Evolutionary conservation across 2,797 vertebrate species (phyloP).

Genomic region (Danionella dracula): DNA sequence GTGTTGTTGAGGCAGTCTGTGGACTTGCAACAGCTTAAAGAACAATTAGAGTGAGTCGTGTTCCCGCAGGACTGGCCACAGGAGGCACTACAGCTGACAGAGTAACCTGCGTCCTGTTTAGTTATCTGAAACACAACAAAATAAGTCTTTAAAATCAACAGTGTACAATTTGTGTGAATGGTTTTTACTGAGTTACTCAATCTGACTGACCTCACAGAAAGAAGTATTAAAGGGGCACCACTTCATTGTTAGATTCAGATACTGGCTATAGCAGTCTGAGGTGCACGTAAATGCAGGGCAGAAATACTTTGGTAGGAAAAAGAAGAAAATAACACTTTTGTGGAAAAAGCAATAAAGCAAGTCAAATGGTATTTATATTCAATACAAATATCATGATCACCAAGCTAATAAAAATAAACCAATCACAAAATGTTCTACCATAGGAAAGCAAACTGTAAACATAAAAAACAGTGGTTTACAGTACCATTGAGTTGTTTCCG

Average conservation of each 20-base stretch:
- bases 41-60: slow-evolving; percentile 49
- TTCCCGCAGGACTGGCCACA: slow-evolving; percentile 56
- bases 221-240: slow-evolving; percentile 19
- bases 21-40: slow-evolving; percentile 62
- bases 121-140: slow-evolving; percentile 58
- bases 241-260: slow-evolving; percentile 47
- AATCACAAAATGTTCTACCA: too few species aligned
- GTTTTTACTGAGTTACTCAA: background rate
- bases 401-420: too few species aligned
- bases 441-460: too few species aligned
- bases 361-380: too few species aligned
- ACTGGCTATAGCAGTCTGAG: slow-evolving; percentile 59
- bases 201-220: slow-evolving; percentile 62
- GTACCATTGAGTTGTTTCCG: too few species aligned
- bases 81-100: slow-evolving; percentile 53
- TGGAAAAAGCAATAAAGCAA: too few species aligned
- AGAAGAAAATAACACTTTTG: background rate
- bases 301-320: slow-evolving; percentile 46
- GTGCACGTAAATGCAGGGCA: slow-evolving; percentile 65
- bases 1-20: slow-evolving; percentile 63
- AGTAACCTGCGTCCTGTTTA: slow-evolving; percentile 53
- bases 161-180: background rate
- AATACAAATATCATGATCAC: too few species aligned
- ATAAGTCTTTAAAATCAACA: background rate
- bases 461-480: background rate